Percentiles rank a stretch among this genome's conserved stretches.
phyloP scores from a whole-genome alignment of 2,113 vertebrate genomes.

The Paradisaea rubra region DNA sequence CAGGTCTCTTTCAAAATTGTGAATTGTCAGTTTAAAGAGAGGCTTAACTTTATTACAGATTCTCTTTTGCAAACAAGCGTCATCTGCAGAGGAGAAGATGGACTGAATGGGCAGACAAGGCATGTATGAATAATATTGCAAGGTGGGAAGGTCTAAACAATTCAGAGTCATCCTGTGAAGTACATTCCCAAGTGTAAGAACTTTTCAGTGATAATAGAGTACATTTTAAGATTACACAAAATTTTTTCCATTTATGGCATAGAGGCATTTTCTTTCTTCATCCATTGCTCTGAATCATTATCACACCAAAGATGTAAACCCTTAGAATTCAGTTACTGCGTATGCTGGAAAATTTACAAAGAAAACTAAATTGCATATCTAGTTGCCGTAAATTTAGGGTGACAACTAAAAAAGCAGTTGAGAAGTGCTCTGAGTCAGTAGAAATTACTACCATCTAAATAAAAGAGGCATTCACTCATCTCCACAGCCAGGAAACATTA shows the following conservation, averaged over 20 bases:
- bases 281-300: neutral
- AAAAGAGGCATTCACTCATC: neutral
- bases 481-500: neutral
- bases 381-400: neutral
- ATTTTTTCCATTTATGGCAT: neutral
- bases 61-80: neutral
- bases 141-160: neutral
- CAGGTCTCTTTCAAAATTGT: neutral
- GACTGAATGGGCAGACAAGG: neutral
- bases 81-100: neutral
- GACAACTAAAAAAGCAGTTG: neutral
- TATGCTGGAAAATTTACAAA: neutral
- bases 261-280: neutral
- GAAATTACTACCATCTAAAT: neutral
- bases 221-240: neutral
- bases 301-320: neutral
- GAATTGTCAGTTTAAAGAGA: neutral
- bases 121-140: neutral
- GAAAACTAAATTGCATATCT: neutral
- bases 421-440: neutral
- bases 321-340: neutral
- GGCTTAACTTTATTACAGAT: neutral
- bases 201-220: neutral
- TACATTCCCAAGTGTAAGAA: neutral
- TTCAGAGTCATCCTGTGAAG: neutral